Evolutionary conservation across 2,888 invertebrate species (phyloP), one percentile per base, ranked within the genome.

Genomic region (Synergus umbraculus): DNA sequence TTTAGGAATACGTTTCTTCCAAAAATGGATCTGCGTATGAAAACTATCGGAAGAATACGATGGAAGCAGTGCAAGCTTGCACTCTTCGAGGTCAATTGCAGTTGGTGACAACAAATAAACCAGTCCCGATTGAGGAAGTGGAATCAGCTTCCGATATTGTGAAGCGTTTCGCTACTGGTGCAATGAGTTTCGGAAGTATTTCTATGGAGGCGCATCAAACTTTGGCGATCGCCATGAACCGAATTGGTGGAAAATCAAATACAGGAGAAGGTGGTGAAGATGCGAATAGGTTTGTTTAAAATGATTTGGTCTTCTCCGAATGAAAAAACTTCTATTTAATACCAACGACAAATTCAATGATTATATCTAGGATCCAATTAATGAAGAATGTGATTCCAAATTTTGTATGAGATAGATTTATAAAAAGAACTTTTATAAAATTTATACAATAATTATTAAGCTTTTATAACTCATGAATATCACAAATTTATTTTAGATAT

Each of bases 121-220:
- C 97, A 13, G 94, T 99, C 54, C 96, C 97, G 13, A 92, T 99
- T 1, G 93, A 94, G 0, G 97, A 99, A 91, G 98, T 99, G 2
- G 99, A 99, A 91, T 94, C 98, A 0, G 99, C 99, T 0, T 93
- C 96, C 0, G 97, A 97, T 90, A 99, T 99, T 88, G 99, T 99
- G 43, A 99, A 98, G 92, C 94, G 99, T 89, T 99, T 98, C 91
- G 96, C 95, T 76, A 89, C 93, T 93, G 98, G 98, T 84, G 98
- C 98, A 1, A 98, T 98, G 98, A 98, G 98, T 87, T 98, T 98
- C 93, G 98, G 98, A 1, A 98, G 98, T 81, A 99, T 99, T 88
- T 99, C 98, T 0, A 93, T 98, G 88, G 99, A 99, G 92, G 97
- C 99, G 1, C 99, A 99, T 93, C 95, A 97, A 43, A 97, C 99